Conservation (phyloP, 1,140 invertebrate species). For the Trachymyrmex cornetzi region DNA sequence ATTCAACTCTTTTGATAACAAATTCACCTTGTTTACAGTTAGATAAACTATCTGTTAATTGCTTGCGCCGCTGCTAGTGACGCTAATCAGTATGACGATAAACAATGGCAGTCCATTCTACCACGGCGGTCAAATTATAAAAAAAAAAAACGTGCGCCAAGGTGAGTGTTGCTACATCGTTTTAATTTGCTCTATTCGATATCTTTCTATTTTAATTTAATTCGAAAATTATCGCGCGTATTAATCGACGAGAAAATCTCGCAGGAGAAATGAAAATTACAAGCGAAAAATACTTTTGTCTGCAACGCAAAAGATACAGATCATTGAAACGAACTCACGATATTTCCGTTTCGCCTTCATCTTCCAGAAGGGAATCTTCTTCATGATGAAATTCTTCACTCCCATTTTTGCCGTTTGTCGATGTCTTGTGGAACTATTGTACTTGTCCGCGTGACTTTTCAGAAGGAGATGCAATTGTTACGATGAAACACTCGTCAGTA, state of each 20-base stretch:
- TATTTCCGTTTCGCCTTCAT: conserved; percentile 79
- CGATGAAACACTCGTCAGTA: background rate
- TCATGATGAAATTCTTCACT: conserved; percentile 83
- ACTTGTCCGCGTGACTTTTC: background rate
- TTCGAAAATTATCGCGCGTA: background rate
- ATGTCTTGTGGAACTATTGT: background rate
- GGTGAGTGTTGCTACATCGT: background rate
- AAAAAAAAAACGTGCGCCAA: conserved; percentile 8
- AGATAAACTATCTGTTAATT: conserved; percentile 73
- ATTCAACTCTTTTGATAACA: conserved; percentile 64
- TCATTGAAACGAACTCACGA: conserved; percentile 75
- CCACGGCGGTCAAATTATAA: background rate
- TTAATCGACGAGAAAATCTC: background rate
- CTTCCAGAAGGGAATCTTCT: conserved; percentile 82
- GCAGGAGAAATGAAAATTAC: background rate
- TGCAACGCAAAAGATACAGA: too few species aligned
- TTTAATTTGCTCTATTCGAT: background rate
- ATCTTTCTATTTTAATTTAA: background rate
- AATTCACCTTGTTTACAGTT: conserved; percentile 68
- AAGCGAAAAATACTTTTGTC: background rate
- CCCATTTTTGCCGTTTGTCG: conserved; percentile 76
- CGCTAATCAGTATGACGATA: conserved; percentile 34
- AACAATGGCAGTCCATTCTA: conserved; percentile 5
- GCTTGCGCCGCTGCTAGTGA: background rate
- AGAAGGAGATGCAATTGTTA: background rate